phyloP scores from a whole-genome alignment of 2,113 vertebrate species.

The Gnathonemus echidnorhynchus region DNA sequence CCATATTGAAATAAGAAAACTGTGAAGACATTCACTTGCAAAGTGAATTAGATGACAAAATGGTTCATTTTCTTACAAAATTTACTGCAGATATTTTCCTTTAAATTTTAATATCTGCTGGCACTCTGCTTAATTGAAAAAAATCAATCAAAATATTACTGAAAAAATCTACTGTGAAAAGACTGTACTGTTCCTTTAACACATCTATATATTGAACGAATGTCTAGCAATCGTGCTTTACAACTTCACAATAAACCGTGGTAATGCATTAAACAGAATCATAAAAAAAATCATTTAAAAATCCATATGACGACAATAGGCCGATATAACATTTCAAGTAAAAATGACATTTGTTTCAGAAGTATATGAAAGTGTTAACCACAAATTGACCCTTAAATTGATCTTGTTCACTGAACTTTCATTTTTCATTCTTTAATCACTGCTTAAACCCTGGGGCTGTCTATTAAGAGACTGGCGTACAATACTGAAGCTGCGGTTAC shows the following conservation, averaged over 20 bases:
- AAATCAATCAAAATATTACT: neutral
- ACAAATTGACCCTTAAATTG: neutral
- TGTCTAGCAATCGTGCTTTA: neutral
- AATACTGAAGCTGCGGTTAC: neutral
- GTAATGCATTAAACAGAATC: neutral
- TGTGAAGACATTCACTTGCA: neutral
- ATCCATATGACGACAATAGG: neutral
- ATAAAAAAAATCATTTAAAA: neutral
- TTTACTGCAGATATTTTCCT: neutral
- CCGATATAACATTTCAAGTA: neutral
- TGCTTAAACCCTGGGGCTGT: neutral
- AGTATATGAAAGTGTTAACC: neutral
- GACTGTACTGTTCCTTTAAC: neutral
- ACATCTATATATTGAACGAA: neutral
- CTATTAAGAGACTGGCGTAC: neutral
- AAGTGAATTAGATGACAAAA: neutral
- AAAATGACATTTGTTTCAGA: neutral
- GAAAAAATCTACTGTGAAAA: neutral
- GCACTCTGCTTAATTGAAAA: neutral
- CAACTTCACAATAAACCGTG: neutral
- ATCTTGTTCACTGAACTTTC: neutral
- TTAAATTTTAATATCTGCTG: neutral
- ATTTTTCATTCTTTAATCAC: conserved; percentile 11
- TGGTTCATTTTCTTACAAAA: neutral
- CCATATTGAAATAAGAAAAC: neutral